Conservation (phyloP, 2,797 vertebrate genomes). For the Carcharodon carcharias region DNA sequence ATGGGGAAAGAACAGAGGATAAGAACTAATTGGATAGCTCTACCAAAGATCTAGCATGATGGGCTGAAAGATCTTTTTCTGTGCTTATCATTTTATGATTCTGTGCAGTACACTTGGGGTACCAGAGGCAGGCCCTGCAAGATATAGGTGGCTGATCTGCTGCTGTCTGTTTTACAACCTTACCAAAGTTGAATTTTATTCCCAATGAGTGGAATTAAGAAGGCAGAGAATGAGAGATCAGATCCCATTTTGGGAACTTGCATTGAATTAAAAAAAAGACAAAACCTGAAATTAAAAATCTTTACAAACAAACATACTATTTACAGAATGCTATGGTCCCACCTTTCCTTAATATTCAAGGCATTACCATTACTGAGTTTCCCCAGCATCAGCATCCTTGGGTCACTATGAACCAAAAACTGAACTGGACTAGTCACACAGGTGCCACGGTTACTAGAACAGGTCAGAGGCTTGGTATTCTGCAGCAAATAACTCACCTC, state of each 20-base stretch:
- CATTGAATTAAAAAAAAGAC: neutral
- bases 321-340: neutral
- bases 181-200: neutral
- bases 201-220: neutral
- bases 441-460: neutral
- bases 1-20: neutral
- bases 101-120: neutral
- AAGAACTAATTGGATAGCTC: neutral
- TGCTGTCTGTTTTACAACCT: neutral
- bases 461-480: neutral
- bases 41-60: neutral
- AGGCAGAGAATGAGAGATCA: neutral
- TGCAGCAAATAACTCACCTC: neutral
- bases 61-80: neutral
- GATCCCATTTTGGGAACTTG: neutral
- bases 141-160: neutral
- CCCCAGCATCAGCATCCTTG: neutral
- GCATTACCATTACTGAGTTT: neutral
- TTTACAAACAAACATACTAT: neutral
- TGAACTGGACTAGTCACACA: neutral
- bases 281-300: neutral
- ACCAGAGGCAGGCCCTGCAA: neutral
- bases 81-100: neutral
- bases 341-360: neutral
- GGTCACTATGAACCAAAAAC: neutral